phyloP scores from a whole-genome alignment of 2,113 vertebrate genomes.

The Halichoerus grypus region DNA sequence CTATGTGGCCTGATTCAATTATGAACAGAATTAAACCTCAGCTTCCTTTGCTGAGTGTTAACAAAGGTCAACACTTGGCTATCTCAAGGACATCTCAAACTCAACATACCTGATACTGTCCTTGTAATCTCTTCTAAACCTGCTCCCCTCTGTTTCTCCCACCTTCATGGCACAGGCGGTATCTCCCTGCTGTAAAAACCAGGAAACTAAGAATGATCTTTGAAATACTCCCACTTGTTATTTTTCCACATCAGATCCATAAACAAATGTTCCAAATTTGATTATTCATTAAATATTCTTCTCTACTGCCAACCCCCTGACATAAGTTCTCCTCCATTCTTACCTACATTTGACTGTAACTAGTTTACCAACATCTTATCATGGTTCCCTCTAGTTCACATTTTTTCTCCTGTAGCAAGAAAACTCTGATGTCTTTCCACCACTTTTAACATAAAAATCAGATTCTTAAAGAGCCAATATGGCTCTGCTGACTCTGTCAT shows the following conservation, averaged over 20 bases:
- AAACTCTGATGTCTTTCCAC: background rate
- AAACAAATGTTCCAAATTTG: background rate
- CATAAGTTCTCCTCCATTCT: background rate
- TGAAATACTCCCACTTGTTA: background rate
- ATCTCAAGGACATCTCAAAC: background rate
- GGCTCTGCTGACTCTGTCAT: background rate
- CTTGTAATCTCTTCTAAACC: background rate
- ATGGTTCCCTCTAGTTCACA: background rate
- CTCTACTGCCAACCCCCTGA: background rate
- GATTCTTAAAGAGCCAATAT: background rate
- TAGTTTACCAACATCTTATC: background rate
- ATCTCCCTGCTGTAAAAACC: background rate
- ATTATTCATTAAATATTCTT: background rate
- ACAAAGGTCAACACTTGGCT: background rate
- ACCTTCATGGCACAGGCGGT: rapidly evolving
- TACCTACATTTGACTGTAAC: background rate
- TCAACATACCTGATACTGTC: rapidly evolving
- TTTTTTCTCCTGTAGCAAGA: background rate
- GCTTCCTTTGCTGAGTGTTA: constrained; percentile 51
- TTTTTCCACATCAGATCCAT: background rate
- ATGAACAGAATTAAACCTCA: constrained; percentile 43
- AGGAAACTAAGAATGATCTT: background rate
- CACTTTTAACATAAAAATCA: background rate
- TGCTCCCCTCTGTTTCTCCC: background rate
- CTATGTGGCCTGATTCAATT: background rate